Conservation (phyloP, 2,113 vertebrate species). For the Myiopsitta monachus region DNA sequence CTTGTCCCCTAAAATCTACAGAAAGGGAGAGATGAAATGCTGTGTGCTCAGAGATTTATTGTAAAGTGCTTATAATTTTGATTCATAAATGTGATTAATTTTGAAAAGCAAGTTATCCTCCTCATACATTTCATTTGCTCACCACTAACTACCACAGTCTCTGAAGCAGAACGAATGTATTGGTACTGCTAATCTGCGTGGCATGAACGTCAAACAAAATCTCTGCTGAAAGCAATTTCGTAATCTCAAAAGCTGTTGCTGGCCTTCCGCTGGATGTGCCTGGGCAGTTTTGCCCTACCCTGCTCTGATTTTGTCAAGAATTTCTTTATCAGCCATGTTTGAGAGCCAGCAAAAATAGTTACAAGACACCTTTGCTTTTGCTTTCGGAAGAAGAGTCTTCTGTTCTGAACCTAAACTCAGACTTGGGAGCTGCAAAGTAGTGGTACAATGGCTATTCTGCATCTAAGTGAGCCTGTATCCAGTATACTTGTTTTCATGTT, state of each 20-base stretch:
- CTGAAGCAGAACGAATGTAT: not conserved
- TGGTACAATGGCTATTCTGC: not conserved
- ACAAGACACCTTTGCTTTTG: not conserved
- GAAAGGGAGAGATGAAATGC: not conserved
- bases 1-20: not conserved
- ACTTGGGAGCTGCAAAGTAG: not conserved
- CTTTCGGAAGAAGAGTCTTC: not conserved
- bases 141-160: not conserved
- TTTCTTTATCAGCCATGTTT: not conserved
- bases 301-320: slow-evolving; percentile 16
- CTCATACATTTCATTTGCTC: not conserved
- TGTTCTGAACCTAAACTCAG: not conserved
- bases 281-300: not conserved
- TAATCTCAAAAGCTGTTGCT: slow-evolving; percentile 66
- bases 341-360: not conserved
- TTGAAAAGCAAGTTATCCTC: not conserved
- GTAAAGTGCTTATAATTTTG: not conserved
- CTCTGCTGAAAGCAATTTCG: slow-evolving; percentile 49
- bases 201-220: slow-evolving; percentile 55
- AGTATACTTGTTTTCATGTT: not conserved
- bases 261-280: not conserved
- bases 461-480: not conserved
- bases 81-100: not conserved
- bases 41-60: not conserved
- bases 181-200: slow-evolving; percentile 34